Base-by-base conservation (phyloP, 1,140 invertebrate species). In the Zaprionus kolodkinae region DNA sequence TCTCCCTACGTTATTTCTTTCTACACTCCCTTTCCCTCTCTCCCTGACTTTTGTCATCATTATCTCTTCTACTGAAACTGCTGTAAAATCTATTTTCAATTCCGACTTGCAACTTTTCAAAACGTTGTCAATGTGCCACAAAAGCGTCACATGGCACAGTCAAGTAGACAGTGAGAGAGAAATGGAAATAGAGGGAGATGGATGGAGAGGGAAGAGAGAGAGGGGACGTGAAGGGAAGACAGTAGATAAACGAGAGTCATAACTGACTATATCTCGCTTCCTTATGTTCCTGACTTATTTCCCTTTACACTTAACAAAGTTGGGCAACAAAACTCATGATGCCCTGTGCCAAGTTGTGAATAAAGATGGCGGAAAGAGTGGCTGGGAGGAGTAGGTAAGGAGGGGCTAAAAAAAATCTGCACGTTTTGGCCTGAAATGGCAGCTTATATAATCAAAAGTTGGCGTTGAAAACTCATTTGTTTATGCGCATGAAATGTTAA, bases 401-500 rank as follows among this genome's bases (percentile, higher is more conserved):
- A 72, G 10, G 43, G 33, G 36, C 1, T 0, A 0, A 35, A 68
- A 70, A 63, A 54, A 71, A 54, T 64, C 54, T 56, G 15, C 54
- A 72, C 56, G 61, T 66, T 79, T 64, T 72, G 62, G 62, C 59
- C 55, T 54, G 67, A 71, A 75, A 71, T 61, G 63, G 43, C 69
- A 61, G 77, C 69, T 89, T 81, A 81, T 65, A 77, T 81, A 84
- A 88, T 88, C 80, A 88, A 81, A 87, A 88, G 73, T 78, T 75
- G 61, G 68, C 65, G 78, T 76, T 76, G 74, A 81, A 86, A 89
- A 89, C 84, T 83, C 77, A 87, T 83, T 81, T 88, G 85, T 84
- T 83, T 88, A 80, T 80, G 85, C 65, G 80, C 80, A 78, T 88
- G 77, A 88, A 88, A 88, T 87, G 80, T 80, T 87, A 87, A 87